Conservation (phyloP, 2,797 vertebrate genomes). For the Alexandromys oeconomus region DNA sequence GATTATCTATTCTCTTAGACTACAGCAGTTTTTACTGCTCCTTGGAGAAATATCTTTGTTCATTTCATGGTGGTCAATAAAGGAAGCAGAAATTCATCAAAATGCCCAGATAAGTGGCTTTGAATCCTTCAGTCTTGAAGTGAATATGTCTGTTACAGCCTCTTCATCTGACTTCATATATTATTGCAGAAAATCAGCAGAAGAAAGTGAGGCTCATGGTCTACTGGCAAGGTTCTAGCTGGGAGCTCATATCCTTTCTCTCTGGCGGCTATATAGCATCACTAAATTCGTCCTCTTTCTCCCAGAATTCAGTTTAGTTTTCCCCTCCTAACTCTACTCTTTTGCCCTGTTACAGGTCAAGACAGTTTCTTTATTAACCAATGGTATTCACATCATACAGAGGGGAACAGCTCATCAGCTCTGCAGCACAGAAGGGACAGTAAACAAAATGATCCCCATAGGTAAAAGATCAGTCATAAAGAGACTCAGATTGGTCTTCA, state of each 20-base stretch:
- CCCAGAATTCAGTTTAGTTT: too few species aligned
- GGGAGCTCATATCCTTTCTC: too few species aligned
- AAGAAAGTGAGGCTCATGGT: background rate
- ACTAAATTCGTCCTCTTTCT: too few species aligned
- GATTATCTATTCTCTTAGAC: background rate
- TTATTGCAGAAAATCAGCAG: background rate
- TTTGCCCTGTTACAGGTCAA: too few species aligned
- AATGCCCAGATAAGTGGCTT: background rate
- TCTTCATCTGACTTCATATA: background rate
- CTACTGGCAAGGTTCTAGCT: too few species aligned
- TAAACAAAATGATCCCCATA: background rate
- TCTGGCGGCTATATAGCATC: too few species aligned
- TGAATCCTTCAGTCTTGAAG: background rate
- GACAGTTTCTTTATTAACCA: too few species aligned
- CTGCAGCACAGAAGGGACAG: too few species aligned
- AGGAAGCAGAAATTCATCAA: background rate
- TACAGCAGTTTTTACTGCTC: background rate
- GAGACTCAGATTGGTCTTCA: background rate
- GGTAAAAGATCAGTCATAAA: background rate
- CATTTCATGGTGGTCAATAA: background rate
- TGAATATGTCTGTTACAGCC: background rate
- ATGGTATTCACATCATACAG: too few species aligned
- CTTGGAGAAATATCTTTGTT: background rate
- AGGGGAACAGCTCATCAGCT: too few species aligned
- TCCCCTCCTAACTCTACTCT: too few species aligned